These are phyloP conservation scores for Phaethornis superciliosus DNA, from an alignment of 2,113 vertebrate genomes.

Conservation along the genomic window DNA sequence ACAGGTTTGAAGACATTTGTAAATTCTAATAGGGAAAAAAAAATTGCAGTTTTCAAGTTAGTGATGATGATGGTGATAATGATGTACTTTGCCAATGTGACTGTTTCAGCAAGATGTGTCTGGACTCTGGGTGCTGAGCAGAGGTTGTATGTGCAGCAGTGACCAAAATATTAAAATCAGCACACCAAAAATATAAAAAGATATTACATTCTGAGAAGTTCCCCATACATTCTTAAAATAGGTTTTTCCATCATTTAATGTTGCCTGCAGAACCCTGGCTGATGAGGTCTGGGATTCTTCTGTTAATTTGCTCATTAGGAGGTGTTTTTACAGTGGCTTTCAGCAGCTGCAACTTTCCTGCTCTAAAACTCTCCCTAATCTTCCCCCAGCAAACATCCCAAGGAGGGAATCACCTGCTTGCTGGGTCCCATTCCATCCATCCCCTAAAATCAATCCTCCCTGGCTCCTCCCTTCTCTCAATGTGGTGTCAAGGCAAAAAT, in stretches of 20 bases:
- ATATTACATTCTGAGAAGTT: neutral
- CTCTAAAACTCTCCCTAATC: neutral
- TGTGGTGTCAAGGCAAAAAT: neutral
- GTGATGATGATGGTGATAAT: neutral
- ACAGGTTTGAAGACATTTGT: neutral
- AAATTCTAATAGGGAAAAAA: neutral
- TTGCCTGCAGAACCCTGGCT: neutral
- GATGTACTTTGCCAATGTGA: neutral
- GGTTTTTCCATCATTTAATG: slow-evolving; percentile 1
- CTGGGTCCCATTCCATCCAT: neutral
- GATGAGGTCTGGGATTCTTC: slow-evolving; percentile 37
- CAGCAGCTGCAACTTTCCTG: neutral
- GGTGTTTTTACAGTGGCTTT: neutral
- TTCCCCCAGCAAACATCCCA: neutral
- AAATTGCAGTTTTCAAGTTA: neutral
- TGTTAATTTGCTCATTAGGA: slow-evolving; percentile 27
- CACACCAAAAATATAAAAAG: neutral
- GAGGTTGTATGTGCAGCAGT: neutral
- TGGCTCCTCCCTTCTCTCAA: neutral
- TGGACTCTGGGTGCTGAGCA: neutral
- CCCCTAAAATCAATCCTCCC: neutral
- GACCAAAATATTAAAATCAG: neutral
- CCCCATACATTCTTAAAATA: slow-evolving; percentile 49
- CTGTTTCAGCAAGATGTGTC: neutral
- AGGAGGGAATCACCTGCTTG: neutral